Evolutionary conservation across 2,888 invertebrate genomes (phyloP).

Genomic region (Drosophila nigricruria): DNA sequence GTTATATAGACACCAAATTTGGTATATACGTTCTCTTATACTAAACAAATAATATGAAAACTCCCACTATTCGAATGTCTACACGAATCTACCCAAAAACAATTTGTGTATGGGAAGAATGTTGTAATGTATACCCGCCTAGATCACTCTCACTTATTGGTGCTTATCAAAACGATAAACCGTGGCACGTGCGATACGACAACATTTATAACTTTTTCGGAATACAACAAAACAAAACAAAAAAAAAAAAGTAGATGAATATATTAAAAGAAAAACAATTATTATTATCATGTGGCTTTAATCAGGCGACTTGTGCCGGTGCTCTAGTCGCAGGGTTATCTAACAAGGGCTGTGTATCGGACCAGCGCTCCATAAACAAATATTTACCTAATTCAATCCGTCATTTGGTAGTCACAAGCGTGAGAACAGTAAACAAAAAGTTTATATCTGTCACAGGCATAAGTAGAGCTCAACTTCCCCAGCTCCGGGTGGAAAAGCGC

Average conservation of each 20-base stretch:
- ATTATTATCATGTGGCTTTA: constrained; percentile 69
- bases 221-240: constrained; percentile 25
- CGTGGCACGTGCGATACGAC: constrained; percentile 57
- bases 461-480: constrained; percentile 26
- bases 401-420: constrained; percentile 86
- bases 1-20: background rate
- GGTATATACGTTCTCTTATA: no score
- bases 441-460: constrained; percentile 57
- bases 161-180: constrained; percentile 67
- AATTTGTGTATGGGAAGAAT: background rate
- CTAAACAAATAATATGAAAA: background rate
- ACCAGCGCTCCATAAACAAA: constrained; percentile 80
- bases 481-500: background rate
- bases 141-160: constrained; percentile 6
- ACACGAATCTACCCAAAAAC: background rate
- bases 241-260: constrained; percentile 58
- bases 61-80: background rate
- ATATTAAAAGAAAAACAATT: constrained; percentile 73
- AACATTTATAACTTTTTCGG: constrained; percentile 48
- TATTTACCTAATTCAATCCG: constrained; percentile 85
- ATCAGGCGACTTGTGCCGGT: constrained; percentile 64
- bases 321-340: constrained; percentile 69
- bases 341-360: constrained; percentile 66
- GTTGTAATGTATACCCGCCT: no score
- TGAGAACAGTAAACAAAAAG: constrained; percentile 84